Evolutionary conservation across 2,888 invertebrate species (phyloP), one percentile per base, ranked within the genome.

Genomic region (Eurytoma adleriae): DNA sequence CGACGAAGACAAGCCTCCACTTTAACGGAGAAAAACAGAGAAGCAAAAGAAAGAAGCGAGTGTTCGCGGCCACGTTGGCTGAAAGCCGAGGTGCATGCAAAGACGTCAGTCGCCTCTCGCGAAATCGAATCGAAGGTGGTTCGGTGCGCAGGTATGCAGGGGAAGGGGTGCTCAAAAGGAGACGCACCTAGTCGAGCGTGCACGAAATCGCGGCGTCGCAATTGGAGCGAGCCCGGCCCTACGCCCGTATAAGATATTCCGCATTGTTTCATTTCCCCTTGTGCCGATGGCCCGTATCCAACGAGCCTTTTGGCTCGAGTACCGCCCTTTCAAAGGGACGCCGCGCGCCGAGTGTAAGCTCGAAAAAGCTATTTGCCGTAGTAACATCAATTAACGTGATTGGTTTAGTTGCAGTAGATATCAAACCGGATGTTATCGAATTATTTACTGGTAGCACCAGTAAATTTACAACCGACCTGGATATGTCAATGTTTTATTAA

Each of bases 201-300:
- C 52, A 52, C 64, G 48, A 71, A 79, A 74, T 24, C 40, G 40
- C 40, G 40, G 40, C 40, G 40, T 40, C 71, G 57, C 77, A 78
- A 85, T 83, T 83, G 84, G 78, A 83, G 76, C 81, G 76, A 82
- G 75, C 78, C 67, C 79, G 5, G 81, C 83, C 74, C 84, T 0
- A 3, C 61, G 4, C 61, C 14, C 14, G 76, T 84, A 79, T 79
- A 85, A 85, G 83, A 83, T 83, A 86, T 86, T 86, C 84, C 83
- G 84, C 85, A 85, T 86, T 87, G 86, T 85, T 84, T 86, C 85
- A 84, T 86, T 85, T 84, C 83, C 71, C 83, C 83, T 85, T 83
- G 84, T n/a, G 64, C 64, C 81, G 82, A 83, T 87, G 87, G 87
- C 86, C 85, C 86, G 81, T 85, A 84, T 87, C 88, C 88, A 87